Base-by-base conservation (phyloP, 1,140 invertebrate species). In the Brachionus plicatilis region DNA sequence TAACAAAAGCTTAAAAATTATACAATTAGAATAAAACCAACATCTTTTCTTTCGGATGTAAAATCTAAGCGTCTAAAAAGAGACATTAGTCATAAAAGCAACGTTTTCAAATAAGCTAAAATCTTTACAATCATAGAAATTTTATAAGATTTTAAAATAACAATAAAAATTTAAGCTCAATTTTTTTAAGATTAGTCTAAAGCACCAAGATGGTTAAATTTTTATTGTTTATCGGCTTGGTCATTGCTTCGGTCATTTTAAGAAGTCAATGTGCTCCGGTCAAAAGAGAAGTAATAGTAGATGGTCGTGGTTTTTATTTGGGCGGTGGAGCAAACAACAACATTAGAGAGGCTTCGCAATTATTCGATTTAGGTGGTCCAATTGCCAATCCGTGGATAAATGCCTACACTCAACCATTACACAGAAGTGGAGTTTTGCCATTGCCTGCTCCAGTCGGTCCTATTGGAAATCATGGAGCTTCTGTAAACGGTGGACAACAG, bases 301-400 rank as follows among this genome's bases (percentile, higher is more conserved):
- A 76, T 27, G 72, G 45, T 14, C 41, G 72, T 27, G 79, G 79
- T 20, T 82, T 82, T 68, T 82, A 82, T 65, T 60, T 82, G 53
- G 79, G 79, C 3, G 79, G 79, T 68, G 79, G 79, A 9, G 20
- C 79, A 41, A 82, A 82, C 41, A 82, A 82, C 29, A 82, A 82
- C 24, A 41, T 82, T 37, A 60, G 79, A 47, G 79, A 82, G n/a
- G 53, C 79, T 41, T 82, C 79, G 3, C 79, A 82, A 68, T 17
- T 82, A 29, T 82, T 47, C 14, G 79, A 82, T 65, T 68, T 82
- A 43, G 79, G 79, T 43, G 79, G 79, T 14, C 79, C 79, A 3
- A 65, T 65, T 17, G 79, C 43, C 12, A 82, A 82, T 45, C 79
- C 79, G 29, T 82, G 79, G 79, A 65, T 82, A 20, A 82, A 82